Conservation (phyloP, 1,140 invertebrate genomes). For the Drosophila asahinai region DNA sequence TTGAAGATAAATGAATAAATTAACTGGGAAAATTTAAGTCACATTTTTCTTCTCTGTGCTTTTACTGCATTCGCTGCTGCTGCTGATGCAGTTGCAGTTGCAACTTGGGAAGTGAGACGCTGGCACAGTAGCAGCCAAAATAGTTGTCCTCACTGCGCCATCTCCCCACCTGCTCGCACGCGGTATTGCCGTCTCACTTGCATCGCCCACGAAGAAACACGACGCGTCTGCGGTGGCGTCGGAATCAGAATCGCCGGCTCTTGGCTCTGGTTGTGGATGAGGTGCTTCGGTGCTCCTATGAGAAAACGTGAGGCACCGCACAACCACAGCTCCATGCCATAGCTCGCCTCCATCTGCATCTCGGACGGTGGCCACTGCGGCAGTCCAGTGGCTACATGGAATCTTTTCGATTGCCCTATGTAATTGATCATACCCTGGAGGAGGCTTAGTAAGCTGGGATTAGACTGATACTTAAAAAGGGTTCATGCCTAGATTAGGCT, state of each 20-base stretch:
- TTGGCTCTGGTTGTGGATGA: slow-evolving; percentile 22
- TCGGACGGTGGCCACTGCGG: slow-evolving; percentile 44
- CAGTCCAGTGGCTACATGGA: slow-evolving; percentile 42
- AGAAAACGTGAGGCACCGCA: slow-evolving; percentile 40
- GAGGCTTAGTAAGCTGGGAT: no score
- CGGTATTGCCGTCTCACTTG: slow-evolving; percentile 1
- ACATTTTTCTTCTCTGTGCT: neutral
- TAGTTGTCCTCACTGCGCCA: slow-evolving; percentile 56
- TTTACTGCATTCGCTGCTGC: no score
- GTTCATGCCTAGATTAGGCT: no score
- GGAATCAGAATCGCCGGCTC: slow-evolving; percentile 58
- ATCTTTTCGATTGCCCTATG: slow-evolving; percentile 48
- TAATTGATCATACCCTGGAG: slow-evolving; percentile 48
- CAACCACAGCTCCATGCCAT: neutral
- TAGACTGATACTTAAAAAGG: neutral
- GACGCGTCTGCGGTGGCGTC: slow-evolving; percentile 69
- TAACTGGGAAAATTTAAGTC: neutral
- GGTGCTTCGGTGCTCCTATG: slow-evolving; percentile 20
- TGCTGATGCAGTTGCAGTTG: slow-evolving; percentile 21
- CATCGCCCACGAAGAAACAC: slow-evolving; percentile 78
- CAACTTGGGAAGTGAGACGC: slow-evolving; percentile 35
- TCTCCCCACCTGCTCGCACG: neutral
- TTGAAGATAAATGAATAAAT: no score
- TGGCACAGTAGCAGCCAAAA: slow-evolving; percentile 81
- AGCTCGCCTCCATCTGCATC: slow-evolving; percentile 14